phyloP scores from a whole-genome alignment of 2,113 vertebrate species.

The Spheniscus mendiculus region DNA sequence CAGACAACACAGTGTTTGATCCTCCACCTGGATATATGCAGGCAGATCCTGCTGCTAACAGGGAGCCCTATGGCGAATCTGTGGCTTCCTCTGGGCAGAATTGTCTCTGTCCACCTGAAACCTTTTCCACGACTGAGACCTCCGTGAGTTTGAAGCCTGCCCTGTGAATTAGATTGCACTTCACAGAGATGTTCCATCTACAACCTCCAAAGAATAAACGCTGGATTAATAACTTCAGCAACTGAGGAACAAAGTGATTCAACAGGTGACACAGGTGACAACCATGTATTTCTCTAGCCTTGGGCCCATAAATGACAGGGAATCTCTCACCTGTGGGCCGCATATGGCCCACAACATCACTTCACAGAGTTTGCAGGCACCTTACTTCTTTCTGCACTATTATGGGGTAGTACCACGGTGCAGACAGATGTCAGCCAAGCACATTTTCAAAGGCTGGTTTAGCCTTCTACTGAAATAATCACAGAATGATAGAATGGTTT shows the following conservation, averaged over 20 bases:
- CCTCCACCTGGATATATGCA: neutral
- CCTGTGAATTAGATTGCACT: neutral
- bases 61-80: fast-evolving
- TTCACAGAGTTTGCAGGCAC: neutral
- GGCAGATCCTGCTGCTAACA: neutral
- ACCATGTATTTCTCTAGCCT: neutral
- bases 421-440: neutral
- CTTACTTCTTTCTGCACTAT: neutral
- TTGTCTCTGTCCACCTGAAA: neutral
- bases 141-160: neutral
- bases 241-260: neutral
- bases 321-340: neutral
- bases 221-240: neutral
- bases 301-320: neutral
- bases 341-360: neutral
- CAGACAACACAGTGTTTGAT: neutral
- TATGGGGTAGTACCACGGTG: neutral
- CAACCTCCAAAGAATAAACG: neutral
- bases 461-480: neutral
- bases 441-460: neutral
- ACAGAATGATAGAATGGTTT: neutral
- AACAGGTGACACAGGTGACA: neutral
- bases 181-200: neutral
- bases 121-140: neutral
- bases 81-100: neutral